Evolutionary conservation across 2,888 invertebrate species (phyloP), one percentile per base, ranked within the genome.

Genomic region (Hermodice carunculata): DNA sequence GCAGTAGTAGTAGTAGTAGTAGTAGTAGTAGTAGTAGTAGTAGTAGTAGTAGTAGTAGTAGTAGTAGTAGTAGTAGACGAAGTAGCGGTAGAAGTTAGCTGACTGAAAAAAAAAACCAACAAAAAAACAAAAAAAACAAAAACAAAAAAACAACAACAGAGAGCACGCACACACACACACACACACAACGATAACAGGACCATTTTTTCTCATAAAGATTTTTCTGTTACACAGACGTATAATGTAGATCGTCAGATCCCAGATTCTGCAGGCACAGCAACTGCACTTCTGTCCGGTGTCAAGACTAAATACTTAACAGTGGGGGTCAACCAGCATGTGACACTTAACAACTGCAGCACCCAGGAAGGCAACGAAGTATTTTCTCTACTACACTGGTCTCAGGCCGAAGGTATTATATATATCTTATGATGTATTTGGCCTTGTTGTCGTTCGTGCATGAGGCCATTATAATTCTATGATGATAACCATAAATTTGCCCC

Each of bases 181-280:
- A n/a, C n/a, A n/a, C n/a, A n/a, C n/a, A n/a, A n/a, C n/a, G n/a
- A n/a, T n/a, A n/a, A n/a, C n/a, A n/a, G n/a, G n/a, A n/a, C n/a
- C n/a, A n/a, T n/a, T n/a, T n/a, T n/a, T n/a, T n/a, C n/a, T n/a
- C n/a, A n/a, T n/a, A n/a, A n/a, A n/a, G n/a, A n/a, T n/a, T n/a
- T n/a, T 57, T 8, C 34, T 61, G 24, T 24, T 32, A 53, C 54
- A n/a, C 57, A 74, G 75, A 75, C 75, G 2, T 75, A 73, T 63
- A 75, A 67, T 48, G 66, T 61, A 19, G 63, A 75, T 63, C 32
- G 48, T 14, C 69, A 66, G 54, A 60, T 67, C 6, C 54, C 74
- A 1, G 75, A 75, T 46, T 73, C 72, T 14, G 74, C 69, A 3
- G 72, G 62, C 11, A 67, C 74, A 24, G 74, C 72, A n/a, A 73